Evolutionary conservation across 2,797 vertebrate species (phyloP).

Genomic region (Pseudochaenichthys georgianus): DNA sequence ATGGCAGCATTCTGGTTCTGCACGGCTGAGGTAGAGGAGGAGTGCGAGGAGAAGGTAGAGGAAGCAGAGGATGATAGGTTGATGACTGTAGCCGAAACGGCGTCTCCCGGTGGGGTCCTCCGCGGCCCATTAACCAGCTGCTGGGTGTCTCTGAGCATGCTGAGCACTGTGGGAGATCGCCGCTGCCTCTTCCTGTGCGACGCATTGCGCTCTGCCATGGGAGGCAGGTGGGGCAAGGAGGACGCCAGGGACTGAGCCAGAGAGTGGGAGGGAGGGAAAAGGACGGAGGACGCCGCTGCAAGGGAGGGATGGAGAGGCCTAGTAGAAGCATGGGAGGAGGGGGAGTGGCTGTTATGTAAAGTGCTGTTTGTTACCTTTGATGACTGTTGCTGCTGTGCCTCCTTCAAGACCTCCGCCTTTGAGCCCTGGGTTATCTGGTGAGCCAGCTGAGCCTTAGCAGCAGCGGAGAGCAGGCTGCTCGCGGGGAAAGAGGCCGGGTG

Average conservation of each 20-base stretch:
- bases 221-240: slow-evolving; percentile 68
- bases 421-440: slow-evolving; percentile 84
- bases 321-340: slow-evolving; percentile 69
- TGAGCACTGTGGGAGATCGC: slow-evolving; percentile 86
- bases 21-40: slow-evolving; percentile 79
- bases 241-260: slow-evolving; percentile 75
- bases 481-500: slow-evolving; percentile 89
- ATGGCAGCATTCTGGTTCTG: slow-evolving; percentile 69
- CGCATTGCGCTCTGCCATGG: slow-evolving; percentile 69
- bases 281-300: slow-evolving; percentile 75
- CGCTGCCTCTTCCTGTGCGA: slow-evolving; percentile 85
- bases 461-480: slow-evolving; percentile 91
- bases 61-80: slow-evolving; percentile 76
- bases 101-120: slow-evolving; percentile 71
- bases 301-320: slow-evolving; percentile 77
- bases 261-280: slow-evolving; percentile 76
- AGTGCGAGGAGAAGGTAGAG: slow-evolving; percentile 58
- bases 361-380: slow-evolving; percentile 92
- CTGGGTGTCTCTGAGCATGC: slow-evolving; percentile 84
- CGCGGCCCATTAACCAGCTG: slow-evolving; percentile 71
- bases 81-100: slow-evolving; percentile 70
- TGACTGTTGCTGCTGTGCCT: slow-evolving; percentile 76
- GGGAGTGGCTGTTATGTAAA: slow-evolving; percentile 89
- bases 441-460: slow-evolving; percentile 92
- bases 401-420: slow-evolving; percentile 75